A percentile compares a stretch with the other conserved stretches of the same genome.
phyloP scores from a whole-genome alignment of 1,140 invertebrate species.

The Aricia agestis region DNA sequence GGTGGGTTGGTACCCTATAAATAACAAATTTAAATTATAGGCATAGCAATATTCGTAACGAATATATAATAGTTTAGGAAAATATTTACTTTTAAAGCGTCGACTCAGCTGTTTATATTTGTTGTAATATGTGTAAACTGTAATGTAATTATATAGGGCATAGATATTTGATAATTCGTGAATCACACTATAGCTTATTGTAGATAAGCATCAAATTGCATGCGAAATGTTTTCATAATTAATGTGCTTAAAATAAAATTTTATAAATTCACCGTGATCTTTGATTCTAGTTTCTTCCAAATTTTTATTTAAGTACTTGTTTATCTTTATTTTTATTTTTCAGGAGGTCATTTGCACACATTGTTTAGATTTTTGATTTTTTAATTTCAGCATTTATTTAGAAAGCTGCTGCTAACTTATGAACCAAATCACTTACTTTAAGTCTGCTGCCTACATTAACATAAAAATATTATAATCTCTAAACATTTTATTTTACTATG shows the following conservation, averaged over 20 bases:
- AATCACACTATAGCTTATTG: slow-evolving; percentile 38
- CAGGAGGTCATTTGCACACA: slow-evolving; percentile 49
- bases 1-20: slow-evolving; percentile 26
- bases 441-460: no score
- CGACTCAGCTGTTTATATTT: slow-evolving; percentile 31
- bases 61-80: slow-evolving; percentile 32
- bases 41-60: slow-evolving; percentile 30
- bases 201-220: slow-evolving; percentile 60
- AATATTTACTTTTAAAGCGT: slow-evolving; percentile 27
- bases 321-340: slow-evolving; percentile 10
- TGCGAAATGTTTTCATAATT: slow-evolving; percentile 63
- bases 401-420: neutral
- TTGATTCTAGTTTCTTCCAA: slow-evolving; percentile 34
- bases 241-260: slow-evolving; percentile 65
- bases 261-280: slow-evolving; percentile 44
- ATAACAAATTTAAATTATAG: slow-evolving; percentile 31
- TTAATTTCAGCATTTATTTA: slow-evolving; percentile 46
- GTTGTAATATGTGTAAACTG: slow-evolving; percentile 46
- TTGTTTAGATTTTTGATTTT: slow-evolving; percentile 50
- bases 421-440: neutral
- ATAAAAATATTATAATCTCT: no score
- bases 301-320: slow-evolving; percentile 10
- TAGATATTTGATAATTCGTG: slow-evolving; percentile 37
- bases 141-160: slow-evolving; percentile 39
- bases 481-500: no score